A percentile compares a stretch with the other conserved stretches of the same genome.
Conservation (phyloP, 2,113 vertebrate genomes). For the Planiliza haematocheilus region DNA sequence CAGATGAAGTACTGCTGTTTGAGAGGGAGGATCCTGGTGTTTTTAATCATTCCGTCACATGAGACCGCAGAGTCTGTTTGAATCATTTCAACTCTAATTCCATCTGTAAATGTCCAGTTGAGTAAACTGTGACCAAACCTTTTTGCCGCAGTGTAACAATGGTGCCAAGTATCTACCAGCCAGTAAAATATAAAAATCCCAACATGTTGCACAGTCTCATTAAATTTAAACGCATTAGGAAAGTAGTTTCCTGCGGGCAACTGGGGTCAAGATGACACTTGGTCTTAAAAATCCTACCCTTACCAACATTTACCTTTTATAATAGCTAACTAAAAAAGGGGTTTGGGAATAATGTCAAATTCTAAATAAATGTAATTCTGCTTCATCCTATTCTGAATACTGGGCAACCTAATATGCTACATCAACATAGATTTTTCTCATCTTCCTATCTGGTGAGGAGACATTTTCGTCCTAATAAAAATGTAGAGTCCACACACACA, state of each 20-base stretch:
- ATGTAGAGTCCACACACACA: not conserved
- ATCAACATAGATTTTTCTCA: not conserved
- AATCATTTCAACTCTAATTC: not conserved
- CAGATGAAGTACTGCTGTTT: slow-evolving; percentile 9
- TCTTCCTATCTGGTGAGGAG: not conserved
- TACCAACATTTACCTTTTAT: too few relatives aligned
- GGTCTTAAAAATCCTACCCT: too few relatives aligned
- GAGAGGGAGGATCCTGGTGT: slow-evolving; percentile 11
- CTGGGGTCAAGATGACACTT: too few relatives aligned
- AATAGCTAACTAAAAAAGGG: too few relatives aligned
- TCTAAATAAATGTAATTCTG: too few relatives aligned
- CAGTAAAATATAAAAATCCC: not conserved
- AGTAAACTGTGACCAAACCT: not conserved
- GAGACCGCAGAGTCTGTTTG: not conserved
- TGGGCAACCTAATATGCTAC: too few relatives aligned
- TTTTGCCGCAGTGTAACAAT: too few relatives aligned
- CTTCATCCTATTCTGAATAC: not conserved
- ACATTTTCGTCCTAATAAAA: slow-evolving; percentile 14
- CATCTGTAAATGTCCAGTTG: not conserved
- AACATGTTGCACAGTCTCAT: too few relatives aligned
- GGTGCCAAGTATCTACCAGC: too few relatives aligned
- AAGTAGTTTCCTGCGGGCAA: too few relatives aligned
- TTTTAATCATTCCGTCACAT: slow-evolving; percentile 32
- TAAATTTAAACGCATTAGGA: too few relatives aligned
- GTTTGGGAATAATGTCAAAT: too few relatives aligned